Evolutionary conservation across 2,113 vertebrate genomes (phyloP).

Genomic region (Thryonomys swinderianus): DNA sequence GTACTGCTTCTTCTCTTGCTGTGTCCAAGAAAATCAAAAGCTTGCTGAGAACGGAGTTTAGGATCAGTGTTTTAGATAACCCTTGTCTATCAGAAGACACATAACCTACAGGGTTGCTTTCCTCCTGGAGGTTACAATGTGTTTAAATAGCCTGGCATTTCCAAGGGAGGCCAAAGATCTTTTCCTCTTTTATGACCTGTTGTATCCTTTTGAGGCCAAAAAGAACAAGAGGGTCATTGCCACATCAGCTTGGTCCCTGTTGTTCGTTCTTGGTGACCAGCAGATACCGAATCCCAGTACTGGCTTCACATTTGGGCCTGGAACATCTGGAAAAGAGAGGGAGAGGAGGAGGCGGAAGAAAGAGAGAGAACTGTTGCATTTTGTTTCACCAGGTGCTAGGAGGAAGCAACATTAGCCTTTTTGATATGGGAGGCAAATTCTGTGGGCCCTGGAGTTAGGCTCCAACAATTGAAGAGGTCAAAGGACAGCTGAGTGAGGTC

Average conservation of each 20-base stretch:
- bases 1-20: not conserved
- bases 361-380: conserved; percentile 78
- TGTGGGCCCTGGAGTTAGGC: conserved; percentile 87
- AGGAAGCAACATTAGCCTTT: conserved; percentile 86
- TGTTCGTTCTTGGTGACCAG: conserved; percentile 59
- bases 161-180: conserved; percentile 85
- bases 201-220: conserved; percentile 84
- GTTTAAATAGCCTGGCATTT: conserved; percentile 82
- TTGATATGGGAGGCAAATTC: conserved; percentile 85
- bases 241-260: conserved; percentile 79
- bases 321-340: conserved; percentile 84
- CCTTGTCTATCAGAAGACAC: not conserved
- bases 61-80: conserved; percentile 31
- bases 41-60: conserved; percentile 44
- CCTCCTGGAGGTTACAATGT: conserved; percentile 64
- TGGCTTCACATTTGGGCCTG: conserved; percentile 76
- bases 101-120: conserved; percentile 22
- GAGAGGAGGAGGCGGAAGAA: conserved; percentile 60
- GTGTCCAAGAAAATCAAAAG: conserved; percentile 25
- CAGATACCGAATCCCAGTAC: conserved; percentile 74
- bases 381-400: conserved; percentile 87
- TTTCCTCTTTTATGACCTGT: conserved; percentile 87
- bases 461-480: conserved; percentile 89
- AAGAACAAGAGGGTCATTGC: conserved; percentile 87
- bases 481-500: conserved; percentile 88